Base-by-base conservation (phyloP, 1,140 invertebrate species). In the Penaeus indicus region DNA sequence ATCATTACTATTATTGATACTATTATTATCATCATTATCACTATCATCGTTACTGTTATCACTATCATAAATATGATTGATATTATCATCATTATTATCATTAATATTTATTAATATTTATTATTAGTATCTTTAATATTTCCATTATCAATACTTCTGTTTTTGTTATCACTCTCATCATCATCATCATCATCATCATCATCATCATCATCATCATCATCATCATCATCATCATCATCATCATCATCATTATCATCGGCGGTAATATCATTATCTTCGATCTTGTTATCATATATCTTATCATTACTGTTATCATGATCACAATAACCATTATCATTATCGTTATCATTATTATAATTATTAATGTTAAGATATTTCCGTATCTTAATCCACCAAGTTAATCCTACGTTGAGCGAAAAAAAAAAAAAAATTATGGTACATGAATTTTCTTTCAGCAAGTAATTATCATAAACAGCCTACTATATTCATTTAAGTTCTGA, bases 141-240 rank as follows among this genome's bases (percentile, higher is more conserved):
- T 5, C 19, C 21, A 78, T 22, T 78, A 78, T 25, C 8, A 27
- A 4, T 21, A 18, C 4, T 78, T 11, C 13, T 83, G 64, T 10
- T 63, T 32, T n/a, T 63, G 42, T n/a, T 81, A 85, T n/a, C 64
- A 81, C 18, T 16, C 25, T n/a, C 64, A 79, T 7, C 38, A 86
- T 25, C 7, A 38, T 16, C 38, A 86, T n/a, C 42, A 85, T 16
- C 16, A 78, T 18, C 3, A 78, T 21, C 8, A 85, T 18, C 3
- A 78, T 21, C 22, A 85, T 18, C 10, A 78, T 7, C 3, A 32
- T 27, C 10, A 85, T n/a, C 75, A 83, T n/a, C 61, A 83, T n/a
- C 25, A 83, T n/a, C 62, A 62, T 3, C 62, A 62, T 16, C n/a
- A 83, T n/a, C 25, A 62, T n/a, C 63, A 83, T n/a, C 62, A 83